Evolutionary conservation across 92 coral and sea anemone genomes (phyloP).

Genomic region (Phymanthus crucifer): DNA sequence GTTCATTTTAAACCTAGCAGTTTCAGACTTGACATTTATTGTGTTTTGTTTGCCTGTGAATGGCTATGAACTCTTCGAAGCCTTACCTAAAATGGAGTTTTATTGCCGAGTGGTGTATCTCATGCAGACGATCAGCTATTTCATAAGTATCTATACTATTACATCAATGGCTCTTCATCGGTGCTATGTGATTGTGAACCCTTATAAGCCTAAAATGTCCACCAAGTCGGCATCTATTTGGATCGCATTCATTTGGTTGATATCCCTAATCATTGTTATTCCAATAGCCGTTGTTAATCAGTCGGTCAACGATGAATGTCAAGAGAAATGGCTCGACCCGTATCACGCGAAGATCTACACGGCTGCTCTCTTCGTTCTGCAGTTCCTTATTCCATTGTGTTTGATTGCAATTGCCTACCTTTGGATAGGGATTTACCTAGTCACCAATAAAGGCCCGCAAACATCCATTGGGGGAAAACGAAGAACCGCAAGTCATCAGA

Average conservation of each 20-base stretch:
- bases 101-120: slow-evolving; percentile 52
- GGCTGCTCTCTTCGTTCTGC: slow-evolving; percentile 54
- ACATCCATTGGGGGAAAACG: slow-evolving; percentile 23
- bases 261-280: slow-evolving; percentile 42
- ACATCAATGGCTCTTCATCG: slow-evolving; percentile 69
- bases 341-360: slow-evolving; percentile 62
- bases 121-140: slow-evolving; percentile 43
- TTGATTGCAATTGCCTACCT: slow-evolving; percentile 65
- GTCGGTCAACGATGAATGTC: slow-evolving; percentile 26
- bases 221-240: slow-evolving; percentile 28
- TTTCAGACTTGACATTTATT: slow-evolving; percentile 48
- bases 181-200: slow-evolving; percentile 59
- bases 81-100: slow-evolving; percentile 10
- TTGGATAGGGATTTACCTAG: slow-evolving; percentile 54
- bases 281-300: slow-evolving; percentile 50
- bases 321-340: slow-evolving; percentile 57
- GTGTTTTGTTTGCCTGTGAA: slow-evolving; percentile 31
- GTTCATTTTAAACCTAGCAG: slow-evolving; percentile 57
- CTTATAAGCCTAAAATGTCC: slow-evolving; percentile 52
- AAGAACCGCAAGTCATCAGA: slow-evolving; percentile 19
- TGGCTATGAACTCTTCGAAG: slow-evolving; percentile 24
- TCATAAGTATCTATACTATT: slow-evolving; percentile 56
- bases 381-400: slow-evolving; percentile 60
- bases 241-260: slow-evolving; percentile 43
- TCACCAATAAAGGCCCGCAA: slow-evolving; percentile 42